Base-by-base conservation (phyloP, 2,797 vertebrate species). In the Sebastes hubbsi region DNA sequence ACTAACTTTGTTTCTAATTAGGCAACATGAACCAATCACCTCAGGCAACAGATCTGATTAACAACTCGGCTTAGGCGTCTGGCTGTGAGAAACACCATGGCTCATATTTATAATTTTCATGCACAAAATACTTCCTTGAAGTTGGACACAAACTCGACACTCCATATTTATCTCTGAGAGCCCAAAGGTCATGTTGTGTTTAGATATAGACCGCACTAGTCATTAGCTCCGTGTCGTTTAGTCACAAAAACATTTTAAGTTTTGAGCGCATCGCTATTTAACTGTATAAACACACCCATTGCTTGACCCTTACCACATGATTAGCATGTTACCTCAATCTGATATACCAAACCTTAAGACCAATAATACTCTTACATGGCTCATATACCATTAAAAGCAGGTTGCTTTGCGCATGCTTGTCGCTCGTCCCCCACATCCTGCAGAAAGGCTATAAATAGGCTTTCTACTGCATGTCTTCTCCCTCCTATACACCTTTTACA, bases 361-460 rank as follows among this genome's bases (percentile, higher is more conserved):
- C 81, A 87, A 77, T 73, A 38, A 63, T 76, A 70, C 30, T 83
- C 13, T 80, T 32, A 68, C 66, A 74, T 77, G 72, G 52, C 77
- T 87, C 78, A 81, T 78, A 86, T 80, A 77, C 24, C 27, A 79
- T 88, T 87, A 77, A 89, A 86, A 77, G 16, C 25, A 76, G 75
- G 69, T 80, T 80, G 68, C 78, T 72, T 6, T 62, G 61, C 20
- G 66, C 84, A 79, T 80, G 78, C 59, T 59, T 68, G 85, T 89
- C 18, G 42, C 66, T 86, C 83, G 63, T 80, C 88, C 69, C 83
- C 82, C 82, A 87, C 81, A 24, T 87, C 66, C 82, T 87, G 81
- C 84, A 77, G 36, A 77, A 77, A 63, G 1, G 16, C 80, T 91
- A 93, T 87, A 88, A 92, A 92, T 86, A 90, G 77, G 18, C 74